A percentile compares a stretch with the other conserved stretches of the same genome.
Conservation (phyloP, 2,888 invertebrate species). For the Drosophila austrosaltans region DNA sequence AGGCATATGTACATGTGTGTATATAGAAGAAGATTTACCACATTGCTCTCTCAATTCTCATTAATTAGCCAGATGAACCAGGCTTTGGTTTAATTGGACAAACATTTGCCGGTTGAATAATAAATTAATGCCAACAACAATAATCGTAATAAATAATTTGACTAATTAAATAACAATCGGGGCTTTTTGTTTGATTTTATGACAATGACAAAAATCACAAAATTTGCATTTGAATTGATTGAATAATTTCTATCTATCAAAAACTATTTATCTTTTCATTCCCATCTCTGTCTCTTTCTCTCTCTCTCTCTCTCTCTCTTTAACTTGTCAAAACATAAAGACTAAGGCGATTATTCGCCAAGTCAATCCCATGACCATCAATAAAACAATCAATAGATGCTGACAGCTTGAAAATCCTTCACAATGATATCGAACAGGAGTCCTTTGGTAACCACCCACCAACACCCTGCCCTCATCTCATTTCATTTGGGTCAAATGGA, state of each 20-base stretch:
- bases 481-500: slow-evolving; percentile 45
- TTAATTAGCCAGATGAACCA: slow-evolving; percentile 58
- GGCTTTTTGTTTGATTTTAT: slow-evolving; percentile 7
- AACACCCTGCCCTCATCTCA: slow-evolving; percentile 12
- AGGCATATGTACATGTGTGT: too few species aligned
- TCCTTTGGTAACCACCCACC: background rate
- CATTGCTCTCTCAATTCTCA: slow-evolving; percentile 31
- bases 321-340: slow-evolving; percentile 54
- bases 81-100: slow-evolving; percentile 61
- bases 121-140: slow-evolving; percentile 52
- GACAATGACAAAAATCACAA: slow-evolving; percentile 10
- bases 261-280: slow-evolving; percentile 38
- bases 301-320: background rate
- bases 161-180: slow-evolving; percentile 45
- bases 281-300: background rate
- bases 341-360: slow-evolving; percentile 18
- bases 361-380: slow-evolving; percentile 58
- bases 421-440: background rate
- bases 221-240: slow-evolving; percentile 4
- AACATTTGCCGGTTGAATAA: slow-evolving; percentile 56
- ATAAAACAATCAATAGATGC: slow-evolving; percentile 77
- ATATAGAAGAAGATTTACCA: slow-evolving; percentile 22
- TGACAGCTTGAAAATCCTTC: slow-evolving; percentile 67
- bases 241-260: slow-evolving; percentile 5
- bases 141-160: slow-evolving; percentile 29